Evolutionary conservation across 2,113 vertebrate genomes (phyloP).

Genomic region (Perognathus longimembris): DNA sequence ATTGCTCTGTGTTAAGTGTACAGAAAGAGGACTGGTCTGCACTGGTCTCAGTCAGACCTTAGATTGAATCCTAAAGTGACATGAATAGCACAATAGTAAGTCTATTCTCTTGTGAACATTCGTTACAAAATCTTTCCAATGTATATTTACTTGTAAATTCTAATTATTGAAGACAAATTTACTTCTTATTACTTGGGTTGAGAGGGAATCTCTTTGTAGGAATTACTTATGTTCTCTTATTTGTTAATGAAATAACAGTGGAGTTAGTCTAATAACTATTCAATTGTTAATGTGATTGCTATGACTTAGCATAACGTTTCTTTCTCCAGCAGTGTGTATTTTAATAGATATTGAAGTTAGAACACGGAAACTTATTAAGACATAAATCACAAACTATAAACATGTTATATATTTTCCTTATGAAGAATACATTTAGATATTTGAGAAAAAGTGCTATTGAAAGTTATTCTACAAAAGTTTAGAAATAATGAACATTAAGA

Average conservation of each 20-base stretch:
- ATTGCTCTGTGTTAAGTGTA: neutral
- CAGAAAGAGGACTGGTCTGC: neutral
- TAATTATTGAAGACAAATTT: neutral
- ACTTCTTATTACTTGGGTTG: slow-evolving; percentile 48
- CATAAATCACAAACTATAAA: neutral
- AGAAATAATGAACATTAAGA: neutral
- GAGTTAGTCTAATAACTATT: slow-evolving; percentile 47
- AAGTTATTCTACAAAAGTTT: neutral
- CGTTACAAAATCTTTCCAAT: slow-evolving; percentile 53
- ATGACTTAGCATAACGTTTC: neutral
- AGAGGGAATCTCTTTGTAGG: slow-evolving; percentile 37
- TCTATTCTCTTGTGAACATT: slow-evolving; percentile 28
- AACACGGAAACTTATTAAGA: neutral
- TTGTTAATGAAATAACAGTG: slow-evolving; percentile 55
- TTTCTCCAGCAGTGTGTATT: neutral
- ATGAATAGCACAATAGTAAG: slow-evolving; percentile 42
- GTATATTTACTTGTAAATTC: slow-evolving; percentile 53
- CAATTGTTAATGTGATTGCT: slow-evolving; percentile 54
- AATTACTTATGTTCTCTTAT: slow-evolving; percentile 23
- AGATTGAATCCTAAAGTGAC: neutral
- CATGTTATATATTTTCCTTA: neutral
- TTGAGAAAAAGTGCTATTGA: neutral
- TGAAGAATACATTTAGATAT: neutral
- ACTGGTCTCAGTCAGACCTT: no score
- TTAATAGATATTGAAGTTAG: neutral